Evolutionary conservation across 2,888 invertebrate genomes (phyloP).

Genomic region (Thera britannica): DNA sequence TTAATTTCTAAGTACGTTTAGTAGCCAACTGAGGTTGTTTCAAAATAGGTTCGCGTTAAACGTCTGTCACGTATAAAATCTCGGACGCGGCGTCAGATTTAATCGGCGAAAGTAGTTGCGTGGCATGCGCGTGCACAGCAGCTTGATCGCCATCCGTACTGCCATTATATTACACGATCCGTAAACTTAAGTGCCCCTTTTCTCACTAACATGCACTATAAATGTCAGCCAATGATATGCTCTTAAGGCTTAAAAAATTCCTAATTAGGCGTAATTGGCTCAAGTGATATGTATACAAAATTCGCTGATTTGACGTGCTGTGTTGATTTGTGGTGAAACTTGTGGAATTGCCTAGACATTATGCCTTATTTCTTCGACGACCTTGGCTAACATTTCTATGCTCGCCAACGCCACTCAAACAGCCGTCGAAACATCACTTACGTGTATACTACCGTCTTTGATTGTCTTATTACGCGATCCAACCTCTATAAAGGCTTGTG

Average conservation of each 20-base stretch:
- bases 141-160: constrained; percentile 58
- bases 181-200: constrained; percentile 47
- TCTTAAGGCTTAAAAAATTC: constrained; percentile 40
- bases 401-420: constrained; percentile 25
- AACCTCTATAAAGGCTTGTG: constrained; percentile 50
- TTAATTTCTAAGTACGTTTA: constrained; percentile 20
- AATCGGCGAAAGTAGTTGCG: constrained; percentile 81
- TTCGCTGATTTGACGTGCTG: constrained; percentile 7
- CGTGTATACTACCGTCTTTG: constrained; percentile 48
- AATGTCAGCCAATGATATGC: constrained; percentile 48
- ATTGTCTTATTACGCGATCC: constrained; percentile 49
- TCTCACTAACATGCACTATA: constrained; percentile 51
- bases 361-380: constrained; percentile 24
- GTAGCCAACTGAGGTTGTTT: constrained; percentile 48
- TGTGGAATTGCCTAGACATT: constrained; percentile 11
- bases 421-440: constrained; percentile 37
- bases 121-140: constrained; percentile 68
- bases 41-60: constrained; percentile 58
- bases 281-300: constrained; percentile 9
- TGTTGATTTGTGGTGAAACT: neutral
- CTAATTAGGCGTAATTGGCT: constrained; percentile 40
- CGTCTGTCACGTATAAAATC: constrained; percentile 66
- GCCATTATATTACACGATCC: constrained; percentile 47
- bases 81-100: constrained; percentile 61
- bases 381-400: constrained; percentile 23